Base-by-base conservation (phyloP, 2,797 vertebrate species). In the Lagocephalus sceleratus region DNA sequence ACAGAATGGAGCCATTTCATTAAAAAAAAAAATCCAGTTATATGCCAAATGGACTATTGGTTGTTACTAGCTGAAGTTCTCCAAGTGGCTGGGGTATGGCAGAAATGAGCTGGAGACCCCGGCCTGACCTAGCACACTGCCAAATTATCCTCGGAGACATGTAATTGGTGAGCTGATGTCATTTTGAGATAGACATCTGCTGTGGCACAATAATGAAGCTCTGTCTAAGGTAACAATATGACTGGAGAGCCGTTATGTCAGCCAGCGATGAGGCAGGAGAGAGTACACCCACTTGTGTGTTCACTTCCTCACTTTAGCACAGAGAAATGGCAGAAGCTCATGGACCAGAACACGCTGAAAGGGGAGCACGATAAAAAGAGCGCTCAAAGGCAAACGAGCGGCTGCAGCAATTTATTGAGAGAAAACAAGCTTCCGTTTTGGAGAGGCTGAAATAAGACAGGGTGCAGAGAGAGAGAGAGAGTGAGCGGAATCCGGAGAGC, bases 131-230 rank as follows among this genome's bases (percentile, higher is more conserved):
- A 57, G 63, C 60, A 20, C 64, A 42, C 55, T 57, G 69, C 66
- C 76, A 80, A 87, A 89, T 88, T 85, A 85, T 83, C 80, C 76
- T 75, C 2, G 25, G 79, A 85, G 85, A 76, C 74, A 62, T 68
- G 76, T 88, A 86, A 88, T 88, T 85, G 84, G 75, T 71, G 60
- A 76, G 78, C 76, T 77, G 79, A 87, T 87, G 83, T 85, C 78
- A 82, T 87, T 83, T 75, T 45, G 82, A 84, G 76, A 83, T 75
- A 83, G 83, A 74, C 83, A 87, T 86, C 83, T 86, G 77, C 77
- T 76, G 77, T 65, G 67, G 68, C 54, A 62, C 78, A 63, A 78
- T 85, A 85, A 86, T 77, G 79, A 84, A 84, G 73, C 82, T 75
- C 73, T 71, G 79, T 87, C 62, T 81, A 75, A 86, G 78, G 84